Evolutionary conservation across 1,140 invertebrate genomes (phyloP).

Genomic region (Calephelis virginiensis): DNA sequence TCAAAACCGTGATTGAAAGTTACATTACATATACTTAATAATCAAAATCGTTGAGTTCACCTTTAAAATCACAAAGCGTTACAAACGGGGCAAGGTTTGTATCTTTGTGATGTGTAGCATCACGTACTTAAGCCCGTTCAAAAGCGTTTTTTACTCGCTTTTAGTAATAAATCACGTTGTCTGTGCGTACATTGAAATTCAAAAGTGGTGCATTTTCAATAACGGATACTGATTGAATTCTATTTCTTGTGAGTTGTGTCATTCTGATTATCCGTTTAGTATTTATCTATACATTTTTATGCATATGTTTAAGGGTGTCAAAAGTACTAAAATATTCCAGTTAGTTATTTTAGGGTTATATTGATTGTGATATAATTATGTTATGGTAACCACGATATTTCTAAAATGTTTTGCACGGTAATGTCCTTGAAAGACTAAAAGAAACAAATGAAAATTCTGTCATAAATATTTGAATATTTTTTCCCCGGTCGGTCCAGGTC

Average conservation of each 20-base stretch:
- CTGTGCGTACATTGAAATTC: constrained; percentile 43
- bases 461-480: no score
- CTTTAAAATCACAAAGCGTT: constrained; percentile 48
- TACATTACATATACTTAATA: constrained; percentile 4
- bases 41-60: constrained; percentile 42
- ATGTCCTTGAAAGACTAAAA: no score
- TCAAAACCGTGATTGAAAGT: not conserved
- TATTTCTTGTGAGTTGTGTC: constrained; percentile 19
- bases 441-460: no score
- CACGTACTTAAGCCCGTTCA: constrained; percentile 40
- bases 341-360: no score
- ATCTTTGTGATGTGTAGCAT: constrained; percentile 46
- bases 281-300: not conserved
- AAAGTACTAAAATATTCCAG: no score
- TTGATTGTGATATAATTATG: no score
- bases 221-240: constrained; percentile 45
- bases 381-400: no score
- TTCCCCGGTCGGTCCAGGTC: no score
- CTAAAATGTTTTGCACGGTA: no score
- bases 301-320: no score
- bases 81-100: constrained; percentile 46
- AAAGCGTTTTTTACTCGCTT: constrained; percentile 38
- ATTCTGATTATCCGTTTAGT: not conserved
- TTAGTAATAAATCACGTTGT: constrained; percentile 44
- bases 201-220: constrained; percentile 43